These are phyloP conservation scores for Heliconius ismenius DNA, from an alignment of 2,888 invertebrate genomes.

Conservation along the genomic window DNA sequence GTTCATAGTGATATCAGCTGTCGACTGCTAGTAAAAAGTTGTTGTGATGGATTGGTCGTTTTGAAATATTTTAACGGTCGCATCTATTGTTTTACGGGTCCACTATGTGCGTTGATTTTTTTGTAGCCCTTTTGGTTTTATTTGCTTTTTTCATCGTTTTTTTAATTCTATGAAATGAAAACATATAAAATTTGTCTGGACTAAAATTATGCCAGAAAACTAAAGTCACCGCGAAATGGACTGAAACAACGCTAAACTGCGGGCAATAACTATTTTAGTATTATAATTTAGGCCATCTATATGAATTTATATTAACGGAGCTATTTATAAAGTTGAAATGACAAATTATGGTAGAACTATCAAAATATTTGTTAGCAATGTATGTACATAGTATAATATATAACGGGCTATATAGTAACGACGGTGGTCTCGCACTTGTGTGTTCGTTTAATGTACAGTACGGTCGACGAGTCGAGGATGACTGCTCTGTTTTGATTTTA, in stretches of 20 bases:
- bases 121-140: neutral
- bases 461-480: neutral
- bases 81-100: conserved; percentile 9
- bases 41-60: neutral
- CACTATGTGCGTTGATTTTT: neutral
- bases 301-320: conserved; percentile 71
- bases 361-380: conserved; percentile 76
- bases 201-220: conserved; percentile 26
- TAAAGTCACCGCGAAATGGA: conserved; percentile 14
- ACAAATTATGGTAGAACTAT: conserved; percentile 74
- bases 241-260: conserved; percentile 20
- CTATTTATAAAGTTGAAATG: conserved; percentile 72
- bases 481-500: neutral
- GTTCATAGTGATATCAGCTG: conserved; percentile 65
- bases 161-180: neutral
- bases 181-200: neutral
- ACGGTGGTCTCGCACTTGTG: conserved; percentile 75
- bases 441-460: conserved; percentile 36
- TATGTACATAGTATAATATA: conserved; percentile 77
- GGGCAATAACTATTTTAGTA: conserved; percentile 43
- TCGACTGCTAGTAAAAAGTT: conserved; percentile 45
- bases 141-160: neutral
- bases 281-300: conserved; percentile 70
- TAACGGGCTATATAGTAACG: conserved; percentile 59
- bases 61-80: conserved; percentile 5